Conservation (phyloP, 2,888 invertebrate genomes). For the Agapostemon virescens region DNA sequence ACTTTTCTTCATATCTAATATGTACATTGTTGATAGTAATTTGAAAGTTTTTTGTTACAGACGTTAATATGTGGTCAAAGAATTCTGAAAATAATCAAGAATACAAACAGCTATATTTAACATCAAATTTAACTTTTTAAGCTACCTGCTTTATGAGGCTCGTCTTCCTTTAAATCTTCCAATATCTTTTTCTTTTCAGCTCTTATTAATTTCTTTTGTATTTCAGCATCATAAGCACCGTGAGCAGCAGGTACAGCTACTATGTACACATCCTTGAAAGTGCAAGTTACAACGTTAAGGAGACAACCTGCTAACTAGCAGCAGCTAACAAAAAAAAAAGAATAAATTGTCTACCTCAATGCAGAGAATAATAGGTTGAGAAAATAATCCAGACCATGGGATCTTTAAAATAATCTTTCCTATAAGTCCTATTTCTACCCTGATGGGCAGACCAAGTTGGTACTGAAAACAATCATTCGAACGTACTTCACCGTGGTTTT, state of each 20-base stretch:
- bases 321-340: background rate
- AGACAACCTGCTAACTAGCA: background rate
- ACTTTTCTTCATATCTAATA: slow-evolving; percentile 89
- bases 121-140: background rate
- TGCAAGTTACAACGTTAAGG: slow-evolving; percentile 4
- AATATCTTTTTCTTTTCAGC: slow-evolving; percentile 88
- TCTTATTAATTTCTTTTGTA: slow-evolving; percentile 87
- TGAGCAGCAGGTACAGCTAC: slow-evolving; percentile 89
- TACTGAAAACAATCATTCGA: slow-evolving; percentile 83
- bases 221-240: slow-evolving; percentile 86
- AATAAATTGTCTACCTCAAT: slow-evolving; percentile 82
- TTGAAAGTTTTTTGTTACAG: slow-evolving; percentile 90
- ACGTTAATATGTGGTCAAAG: slow-evolving; percentile 87
- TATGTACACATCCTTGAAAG: slow-evolving; percentile 85
- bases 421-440: slow-evolving; percentile 90
- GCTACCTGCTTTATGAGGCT: slow-evolving; percentile 76
- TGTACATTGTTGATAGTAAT: slow-evolving; percentile 90
- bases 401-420: slow-evolving; percentile 88
- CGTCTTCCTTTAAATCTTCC: slow-evolving; percentile 84
- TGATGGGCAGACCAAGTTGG: slow-evolving; percentile 89
- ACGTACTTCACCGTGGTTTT: background rate
- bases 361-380: slow-evolving; percentile 87
- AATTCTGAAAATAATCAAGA: slow-evolving; percentile 85
- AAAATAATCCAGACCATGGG: slow-evolving; percentile 90
- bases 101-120: slow-evolving; percentile 61